Base-by-base conservation (phyloP, 2,888 invertebrate species). In the Andrena minutula region DNA sequence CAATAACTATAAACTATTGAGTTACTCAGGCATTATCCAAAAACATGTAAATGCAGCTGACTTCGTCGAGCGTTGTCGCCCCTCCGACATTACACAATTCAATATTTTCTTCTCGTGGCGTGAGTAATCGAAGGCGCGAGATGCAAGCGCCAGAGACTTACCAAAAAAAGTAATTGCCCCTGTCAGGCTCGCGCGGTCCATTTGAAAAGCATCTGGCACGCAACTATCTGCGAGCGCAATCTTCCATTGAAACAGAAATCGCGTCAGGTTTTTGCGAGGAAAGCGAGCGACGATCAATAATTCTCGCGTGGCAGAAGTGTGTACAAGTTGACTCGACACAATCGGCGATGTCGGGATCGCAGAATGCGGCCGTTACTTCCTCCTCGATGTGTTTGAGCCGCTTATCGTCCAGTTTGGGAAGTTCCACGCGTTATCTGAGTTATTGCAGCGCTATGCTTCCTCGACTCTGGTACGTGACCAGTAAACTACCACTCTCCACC, bases 161-260 rank as follows among this genome's bases (percentile, higher is more conserved):
- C 7, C 16, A 0, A 47, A 66, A 51, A 47, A 32, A 63, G 1
- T 10, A n/a, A 49, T 10, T 53, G 4, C 12, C 30, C 6, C n/a
- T 32, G 28, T 16, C 12, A 35, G 32, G 35, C 23, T 35, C 26
- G 35, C 23, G 23, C 10, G 26, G 23, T 49, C n/a, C 26, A 35
- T 75, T 49, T 69, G 49, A 58, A 69, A 75, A 75, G 75, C 60
- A 49, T 60, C 28, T 4, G 53, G 2, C 49, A 32, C 5, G 41
- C 41, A 41, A 41, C 16, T 16, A 7, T 35, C 16, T 47, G 23
- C 16, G 32, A 68, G 3, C 7, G n/a, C 66, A 23, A 41, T 28
- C 8, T 70, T 5, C 26, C 32, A 1, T 8, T 20, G 10, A 53
- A 53, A 28, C 51, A 41, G 6, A 51, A 61, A 69, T 28, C 47